Conservation (phyloP, 1,140 invertebrate genomes). For the Drosophila leontia region DNA sequence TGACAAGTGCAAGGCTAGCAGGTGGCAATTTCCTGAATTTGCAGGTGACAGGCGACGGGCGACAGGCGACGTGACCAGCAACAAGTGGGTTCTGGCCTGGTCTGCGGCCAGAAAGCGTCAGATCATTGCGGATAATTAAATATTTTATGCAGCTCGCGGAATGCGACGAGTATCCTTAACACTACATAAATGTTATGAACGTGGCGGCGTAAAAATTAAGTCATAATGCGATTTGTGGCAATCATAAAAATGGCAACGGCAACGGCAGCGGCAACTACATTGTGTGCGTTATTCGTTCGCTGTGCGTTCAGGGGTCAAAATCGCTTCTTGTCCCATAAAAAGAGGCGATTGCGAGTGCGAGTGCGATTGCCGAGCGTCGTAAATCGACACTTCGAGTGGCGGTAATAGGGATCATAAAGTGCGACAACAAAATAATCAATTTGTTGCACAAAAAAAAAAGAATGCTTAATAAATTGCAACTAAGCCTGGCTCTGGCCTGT, state of each 20-base stretch:
- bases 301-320: constrained; percentile 27
- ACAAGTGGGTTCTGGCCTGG: constrained; percentile 22
- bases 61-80: constrained; percentile 20
- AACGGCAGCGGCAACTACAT: constrained; percentile 45
- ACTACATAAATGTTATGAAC: constrained; percentile 76
- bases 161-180: constrained; percentile 56
- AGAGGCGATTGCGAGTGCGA: constrained; percentile 9
- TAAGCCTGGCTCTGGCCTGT: constrained; percentile 45
- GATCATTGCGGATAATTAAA: constrained; percentile 60
- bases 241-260: constrained; percentile 41
- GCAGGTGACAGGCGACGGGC: constrained; percentile 25
- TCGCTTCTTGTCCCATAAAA: constrained; percentile 61
- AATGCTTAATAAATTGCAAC: constrained; percentile 78
- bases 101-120: constrained; percentile 3
- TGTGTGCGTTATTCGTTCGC: constrained; percentile 33
- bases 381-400: constrained; percentile 60
- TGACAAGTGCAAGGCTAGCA: constrained; percentile 36
- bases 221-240: constrained; percentile 73
- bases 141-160: constrained; percentile 47
- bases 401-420: constrained; percentile 59
- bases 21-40: constrained; percentile 25
- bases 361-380: constrained; percentile 58
- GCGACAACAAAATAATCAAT: constrained; percentile 77
- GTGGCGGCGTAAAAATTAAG: constrained; percentile 73
- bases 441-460: constrained; percentile 52